Base-by-base conservation (phyloP, 2,888 invertebrate genomes). In the Leptopilina myrica region DNA sequence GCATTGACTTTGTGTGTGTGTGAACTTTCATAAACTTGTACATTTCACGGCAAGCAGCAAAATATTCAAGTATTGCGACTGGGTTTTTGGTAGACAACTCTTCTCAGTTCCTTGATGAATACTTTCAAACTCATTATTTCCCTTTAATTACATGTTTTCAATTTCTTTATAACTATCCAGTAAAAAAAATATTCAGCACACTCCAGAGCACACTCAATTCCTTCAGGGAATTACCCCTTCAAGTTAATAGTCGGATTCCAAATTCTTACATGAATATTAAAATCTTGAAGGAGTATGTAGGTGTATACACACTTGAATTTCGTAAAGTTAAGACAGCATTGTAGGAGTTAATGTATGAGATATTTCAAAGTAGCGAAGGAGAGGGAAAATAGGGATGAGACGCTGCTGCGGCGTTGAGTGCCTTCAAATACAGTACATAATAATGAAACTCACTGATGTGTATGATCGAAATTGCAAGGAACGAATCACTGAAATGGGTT, bases 361-460 rank as follows among this genome's bases (percentile, higher is more conserved):
- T 69, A 66, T 49, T 76, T 11, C 26, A 73, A 53, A 76, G 73
- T 56, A n/a, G 56, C 5, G 33, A 73, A 56, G 56, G 73, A 56
- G 73, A 56, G 56, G 73, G 73, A 12, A 73, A 73, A 73, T 56
- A 11, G 53, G 53, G 73, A 73, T 46, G 26, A 20, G 59, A 77
- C 66, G 12, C 43, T 12, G 12, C 43, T 12, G 20, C 40, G 49
- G 78, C 69, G 73, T 66, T 80, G 78, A 88, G 86, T 87, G 86
- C 83, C 85, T 85, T 83, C 84, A 87, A 90, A 90, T 90, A 89
- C 86, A 86, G 86, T 87, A 49, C 49, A 49, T 49, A 88, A 90
- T 90, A 90, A 90, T 87, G 87, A 88, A 90, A 90, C 84, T 86
- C 88, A 88, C 85, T 84, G 88, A 89, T 86, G 89, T 89, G 90